Evolutionary conservation across 1,140 invertebrate species (phyloP), one percentile per base, ranked within the genome.

Genomic region (Vanessa atalanta): DNA sequence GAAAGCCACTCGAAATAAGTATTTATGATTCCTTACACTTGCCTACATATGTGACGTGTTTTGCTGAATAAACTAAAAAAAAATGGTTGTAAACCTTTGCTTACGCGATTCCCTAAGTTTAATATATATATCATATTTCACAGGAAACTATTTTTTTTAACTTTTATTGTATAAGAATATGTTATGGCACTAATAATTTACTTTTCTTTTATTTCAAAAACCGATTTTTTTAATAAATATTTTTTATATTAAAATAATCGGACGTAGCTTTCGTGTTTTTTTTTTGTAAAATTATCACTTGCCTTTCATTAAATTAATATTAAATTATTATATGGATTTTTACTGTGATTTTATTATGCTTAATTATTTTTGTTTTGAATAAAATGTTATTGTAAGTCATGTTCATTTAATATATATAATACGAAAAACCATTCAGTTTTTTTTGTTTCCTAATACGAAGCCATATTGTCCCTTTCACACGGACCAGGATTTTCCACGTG

Each of bases 331-430:
- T 15, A 31, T 57, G 12, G 16, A 37, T 11, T 71, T 61, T 53
- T 7, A 37, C 63, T 47, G 65, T 26, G 26, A 50, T 65, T 70
- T 60, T 43, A 66, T 66, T 57, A 48, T 13, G 31, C 4, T 63
- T 48, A 16, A 50, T 72, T 55, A 53, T 50, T 31, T 71, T 69
- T 55, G 53, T 69, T 72, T 65, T 37, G 50, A 51, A 63, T 53
- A 57, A 72, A 57, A 14, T 60, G 31, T 53, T 57, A 57, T 60
- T 31, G 57, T 60, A 60, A 20, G 57, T 57, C 6, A 61, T 6
- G 31, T 37, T 61, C 2, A 26, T 26, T 57, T 57, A 26, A 37
- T 61, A 61, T 15, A 60, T 31, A 31, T 31, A 31, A 14, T 23
- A 60, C 0, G 7, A 20, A 6, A 55, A 55, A 9, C 6, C n/a